Conservation (phyloP, 2,797 vertebrate genomes). For the Scarus forsteni region DNA sequence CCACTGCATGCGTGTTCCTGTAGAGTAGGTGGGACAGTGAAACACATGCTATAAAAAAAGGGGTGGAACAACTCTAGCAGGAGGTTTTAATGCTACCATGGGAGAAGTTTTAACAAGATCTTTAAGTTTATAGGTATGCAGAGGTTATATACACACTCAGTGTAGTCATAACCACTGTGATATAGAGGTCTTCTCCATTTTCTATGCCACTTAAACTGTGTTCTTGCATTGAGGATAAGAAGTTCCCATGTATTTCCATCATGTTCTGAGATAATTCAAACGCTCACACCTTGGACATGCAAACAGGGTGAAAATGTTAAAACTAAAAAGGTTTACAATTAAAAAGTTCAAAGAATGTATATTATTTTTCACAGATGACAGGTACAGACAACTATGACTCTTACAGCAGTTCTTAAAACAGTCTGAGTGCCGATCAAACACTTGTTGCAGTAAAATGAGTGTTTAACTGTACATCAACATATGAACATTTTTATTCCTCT, state of each 20-base stretch:
- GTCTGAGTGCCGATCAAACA: too few relatives aligned
- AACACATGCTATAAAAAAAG: constrained; percentile 34
- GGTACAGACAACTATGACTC: too few relatives aligned
- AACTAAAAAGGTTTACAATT: too few relatives aligned
- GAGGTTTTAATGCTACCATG: constrained; percentile 40
- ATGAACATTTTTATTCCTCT: too few relatives aligned
- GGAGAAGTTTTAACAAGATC: constrained; percentile 51
- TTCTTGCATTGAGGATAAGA: neutral
- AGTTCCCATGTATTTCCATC: neutral
- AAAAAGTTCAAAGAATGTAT: too few relatives aligned
- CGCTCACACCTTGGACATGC: neutral
- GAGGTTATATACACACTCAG: constrained; percentile 53
- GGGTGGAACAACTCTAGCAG: constrained; percentile 29
- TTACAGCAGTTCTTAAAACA: too few relatives aligned
- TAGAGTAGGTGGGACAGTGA: constrained; percentile 10
- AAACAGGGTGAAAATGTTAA: neutral
- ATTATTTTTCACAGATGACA: too few relatives aligned
- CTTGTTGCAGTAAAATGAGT: too few relatives aligned
- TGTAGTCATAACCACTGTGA: constrained; percentile 7
- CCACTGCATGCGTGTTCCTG: constrained; percentile 21
- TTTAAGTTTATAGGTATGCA: constrained; percentile 62
- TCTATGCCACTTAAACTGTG: too few relatives aligned
- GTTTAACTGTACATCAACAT: too few relatives aligned
- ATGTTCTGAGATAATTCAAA: neutral
- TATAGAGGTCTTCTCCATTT: neutral